Evolutionary conservation across 2,113 vertebrate species (phyloP).

Genomic region (Pelodiscus sinensis): DNA sequence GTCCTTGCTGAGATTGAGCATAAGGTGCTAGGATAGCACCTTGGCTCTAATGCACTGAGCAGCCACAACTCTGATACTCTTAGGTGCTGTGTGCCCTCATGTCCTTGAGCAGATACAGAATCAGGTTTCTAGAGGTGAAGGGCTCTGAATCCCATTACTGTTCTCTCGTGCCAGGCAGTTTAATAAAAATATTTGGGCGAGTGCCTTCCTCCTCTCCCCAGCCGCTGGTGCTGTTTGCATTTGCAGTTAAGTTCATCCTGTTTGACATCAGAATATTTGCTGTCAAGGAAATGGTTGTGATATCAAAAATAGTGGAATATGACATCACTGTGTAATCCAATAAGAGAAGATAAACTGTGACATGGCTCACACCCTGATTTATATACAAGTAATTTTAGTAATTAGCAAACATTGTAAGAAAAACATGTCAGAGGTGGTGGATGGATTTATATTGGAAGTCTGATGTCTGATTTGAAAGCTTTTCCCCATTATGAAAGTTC

Average conservation of each 20-base stretch:
- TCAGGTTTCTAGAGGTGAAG: background rate
- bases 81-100: background rate
- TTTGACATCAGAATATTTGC: conserved; percentile 14
- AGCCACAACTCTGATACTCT: background rate
- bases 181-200: conserved; percentile 38
- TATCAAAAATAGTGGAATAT: conserved; percentile 22
- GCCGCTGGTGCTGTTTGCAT: conserved; percentile 51
- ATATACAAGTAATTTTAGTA: conserved; percentile 16
- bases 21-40: too few species aligned
- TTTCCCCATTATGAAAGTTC: conserved; percentile 64
- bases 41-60: background rate
- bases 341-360: conserved; percentile 11
- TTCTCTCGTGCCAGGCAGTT: background rate
- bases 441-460: conserved; percentile 69
- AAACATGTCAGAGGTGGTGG: conserved; percentile 63
- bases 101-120: background rate
- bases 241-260: conserved; percentile 58
- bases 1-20: background rate
- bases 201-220: conserved; percentile 38
- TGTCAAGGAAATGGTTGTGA: conserved; percentile 5
- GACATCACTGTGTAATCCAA: conserved; percentile 22
- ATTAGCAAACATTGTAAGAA: conserved; percentile 61
- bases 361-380: background rate
- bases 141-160: background rate
- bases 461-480: conserved; percentile 66